Evolutionary conservation across 2,888 invertebrate species (phyloP).

Genomic region (Pterostichus madidus): DNA sequence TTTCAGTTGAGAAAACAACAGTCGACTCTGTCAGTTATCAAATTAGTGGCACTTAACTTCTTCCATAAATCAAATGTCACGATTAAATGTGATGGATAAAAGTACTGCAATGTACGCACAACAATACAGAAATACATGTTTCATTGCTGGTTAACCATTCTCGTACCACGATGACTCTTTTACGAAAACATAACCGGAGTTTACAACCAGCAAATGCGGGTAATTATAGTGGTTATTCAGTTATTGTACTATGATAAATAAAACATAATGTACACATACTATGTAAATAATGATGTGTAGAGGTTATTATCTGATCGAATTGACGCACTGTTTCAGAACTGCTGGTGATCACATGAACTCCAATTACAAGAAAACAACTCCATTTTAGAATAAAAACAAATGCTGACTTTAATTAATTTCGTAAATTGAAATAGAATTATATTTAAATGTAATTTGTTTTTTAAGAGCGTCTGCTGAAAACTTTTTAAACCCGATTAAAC

Average conservation of each 20-base stretch:
- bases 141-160: slow-evolving; percentile 22
- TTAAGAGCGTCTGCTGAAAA: background rate
- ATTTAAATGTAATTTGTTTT: background rate
- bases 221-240: slow-evolving; percentile 37
- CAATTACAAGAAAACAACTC: no score
- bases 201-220: slow-evolving; percentile 38
- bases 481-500: background rate
- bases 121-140: slow-evolving; percentile 44
- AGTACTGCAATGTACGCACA: slow-evolving; percentile 49
- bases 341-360: background rate
- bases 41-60: slow-evolving; percentile 56
- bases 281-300: slow-evolving; percentile 1
- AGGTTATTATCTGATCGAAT: slow-evolving; percentile 10
- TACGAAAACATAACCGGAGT: slow-evolving; percentile 1
- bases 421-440: background rate
- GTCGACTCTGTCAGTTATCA: slow-evolving; percentile 38
- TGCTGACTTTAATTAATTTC: background rate
- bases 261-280: slow-evolving; percentile 10
- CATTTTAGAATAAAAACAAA: no score
- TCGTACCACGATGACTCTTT: slow-evolving; percentile 23
- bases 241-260: slow-evolving; percentile 39
- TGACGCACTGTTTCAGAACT: background rate
- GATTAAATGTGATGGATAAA: slow-evolving; percentile 63
- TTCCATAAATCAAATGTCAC: slow-evolving; percentile 62
- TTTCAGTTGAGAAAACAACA: slow-evolving; percentile 46